A percentile compares a stretch with the other conserved stretches of the same genome.
Evolutionary conservation across 2,113 vertebrate species (phyloP).

Genomic region (Leucopsar rothschildi): DNA sequence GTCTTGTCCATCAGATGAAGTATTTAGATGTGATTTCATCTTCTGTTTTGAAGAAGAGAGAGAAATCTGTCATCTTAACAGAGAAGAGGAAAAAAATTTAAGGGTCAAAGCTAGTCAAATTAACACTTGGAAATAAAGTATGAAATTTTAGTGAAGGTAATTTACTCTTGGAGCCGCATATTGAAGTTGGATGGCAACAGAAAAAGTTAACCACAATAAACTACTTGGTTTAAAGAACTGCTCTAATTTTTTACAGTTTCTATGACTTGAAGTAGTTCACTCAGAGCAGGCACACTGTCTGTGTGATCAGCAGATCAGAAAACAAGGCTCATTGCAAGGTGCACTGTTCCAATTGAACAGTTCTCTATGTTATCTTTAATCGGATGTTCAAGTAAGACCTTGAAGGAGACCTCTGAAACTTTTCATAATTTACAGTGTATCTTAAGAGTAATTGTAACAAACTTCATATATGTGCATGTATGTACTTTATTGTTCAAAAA

Average conservation of each 20-base stretch:
- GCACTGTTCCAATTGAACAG: background rate
- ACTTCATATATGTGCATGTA: fast-evolving
- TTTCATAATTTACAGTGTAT: background rate
- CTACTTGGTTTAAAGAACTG: background rate
- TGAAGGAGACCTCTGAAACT: background rate
- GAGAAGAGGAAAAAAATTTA: background rate
- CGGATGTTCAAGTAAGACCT: fast-evolving
- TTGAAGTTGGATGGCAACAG: background rate
- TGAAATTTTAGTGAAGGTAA: background rate
- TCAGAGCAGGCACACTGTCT: background rate
- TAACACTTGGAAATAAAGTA: background rate
- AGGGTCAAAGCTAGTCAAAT: background rate
- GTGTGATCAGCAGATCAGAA: background rate
- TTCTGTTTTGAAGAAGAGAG: background rate
- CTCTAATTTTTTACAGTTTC: background rate
- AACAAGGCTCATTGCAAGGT: background rate
- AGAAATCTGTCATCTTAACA: background rate
- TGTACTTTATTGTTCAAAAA: background rate
- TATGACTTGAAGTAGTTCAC: background rate
- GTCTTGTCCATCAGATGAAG: background rate
- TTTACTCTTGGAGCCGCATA: background rate
- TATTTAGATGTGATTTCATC: background rate
- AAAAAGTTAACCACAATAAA: background rate
- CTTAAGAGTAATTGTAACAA: background rate
- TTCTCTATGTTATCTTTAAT: background rate